Base-by-base conservation (phyloP, 92 coral and sea anemone species). In the Epizoanthus fatuus region DNA sequence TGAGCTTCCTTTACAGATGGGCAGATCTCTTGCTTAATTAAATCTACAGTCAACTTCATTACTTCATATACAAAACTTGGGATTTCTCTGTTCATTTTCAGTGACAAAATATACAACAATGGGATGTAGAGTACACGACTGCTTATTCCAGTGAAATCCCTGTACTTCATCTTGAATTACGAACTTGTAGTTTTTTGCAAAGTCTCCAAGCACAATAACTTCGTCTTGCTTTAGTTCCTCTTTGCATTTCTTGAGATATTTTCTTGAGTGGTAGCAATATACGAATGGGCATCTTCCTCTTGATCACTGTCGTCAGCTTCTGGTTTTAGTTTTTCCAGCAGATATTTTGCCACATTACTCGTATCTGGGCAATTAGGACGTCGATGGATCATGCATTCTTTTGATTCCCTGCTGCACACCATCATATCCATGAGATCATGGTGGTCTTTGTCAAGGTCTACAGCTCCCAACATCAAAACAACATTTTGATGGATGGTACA, bases 101-200 rank as follows among this genome's bases (percentile, higher is more conserved):
- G 2, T 29, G 35, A 29, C 35, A 22, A 29, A 2, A 29, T 29
- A 29, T n/a, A 64, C 9, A 14, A 77, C 89, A 64, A 75, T 17
- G 39, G 76, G 83, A 38, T 85, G 88, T 12, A 84, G 63, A 56
- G 88, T 84, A 39, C 88, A 84, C 19, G 82, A 59, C 25, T 59
- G 55, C 47, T 82, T 82, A 44, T 84, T 72, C 87, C 87, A 84
- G 69, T 84, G 88, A 32, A 85, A 85, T 54, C 35, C 17, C 54
- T 72, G 65, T 12, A 81, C 58, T 15, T 80, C 76, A 66, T 66
- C 85, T 14, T 65, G 63, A n/a, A 81, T 13, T 17, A 82, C 19
- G 47, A 82, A 82, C 35, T 7, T 7, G 37, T 82, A 82, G 19
- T 71, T 83, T 37, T 83, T 72, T 6, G 69, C 71, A 83, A 81